Evolutionary conservation across 2,113 vertebrate species (phyloP).

Genomic region (Nesogale talazaci): DNA sequence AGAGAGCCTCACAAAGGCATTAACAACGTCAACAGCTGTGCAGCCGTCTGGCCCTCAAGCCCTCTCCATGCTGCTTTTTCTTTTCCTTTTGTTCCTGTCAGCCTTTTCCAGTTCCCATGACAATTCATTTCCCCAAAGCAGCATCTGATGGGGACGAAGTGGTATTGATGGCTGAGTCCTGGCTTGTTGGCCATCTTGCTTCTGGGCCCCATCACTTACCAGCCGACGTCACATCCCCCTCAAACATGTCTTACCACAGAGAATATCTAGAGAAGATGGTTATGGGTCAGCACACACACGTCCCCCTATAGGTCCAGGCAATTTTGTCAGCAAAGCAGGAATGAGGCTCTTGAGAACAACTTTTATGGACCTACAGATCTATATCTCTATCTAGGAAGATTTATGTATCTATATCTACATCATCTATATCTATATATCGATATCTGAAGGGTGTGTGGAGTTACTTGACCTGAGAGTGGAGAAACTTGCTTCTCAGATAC

Average conservation of each 20-base stretch:
- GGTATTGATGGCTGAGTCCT: not conserved
- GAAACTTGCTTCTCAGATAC: not conserved
- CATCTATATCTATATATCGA: too few species aligned
- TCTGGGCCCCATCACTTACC: not conserved
- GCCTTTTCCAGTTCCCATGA: not conserved
- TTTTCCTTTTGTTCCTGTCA: not conserved
- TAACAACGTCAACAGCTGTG: not conserved
- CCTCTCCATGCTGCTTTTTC: not conserved
- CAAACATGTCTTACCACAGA: not conserved
- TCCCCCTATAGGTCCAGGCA: not conserved
- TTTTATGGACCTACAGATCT: not conserved
- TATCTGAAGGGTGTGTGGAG: not conserved
- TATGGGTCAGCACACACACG: not conserved
- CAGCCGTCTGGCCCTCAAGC: not conserved
- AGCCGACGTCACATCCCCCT: not conserved
- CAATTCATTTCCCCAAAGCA: not conserved
- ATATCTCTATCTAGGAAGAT: too few species aligned
- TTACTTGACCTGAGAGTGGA: constrained; percentile 31
- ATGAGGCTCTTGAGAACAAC: not conserved
- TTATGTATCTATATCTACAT: too few species aligned
- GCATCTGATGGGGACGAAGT: not conserved
- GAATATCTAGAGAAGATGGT: not conserved
- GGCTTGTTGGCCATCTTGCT: not conserved
- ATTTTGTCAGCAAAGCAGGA: not conserved
- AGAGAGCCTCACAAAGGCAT: not conserved